Evolutionary conservation across 2,113 vertebrate species (phyloP).

Genomic region (Eublepharis macularius): DNA sequence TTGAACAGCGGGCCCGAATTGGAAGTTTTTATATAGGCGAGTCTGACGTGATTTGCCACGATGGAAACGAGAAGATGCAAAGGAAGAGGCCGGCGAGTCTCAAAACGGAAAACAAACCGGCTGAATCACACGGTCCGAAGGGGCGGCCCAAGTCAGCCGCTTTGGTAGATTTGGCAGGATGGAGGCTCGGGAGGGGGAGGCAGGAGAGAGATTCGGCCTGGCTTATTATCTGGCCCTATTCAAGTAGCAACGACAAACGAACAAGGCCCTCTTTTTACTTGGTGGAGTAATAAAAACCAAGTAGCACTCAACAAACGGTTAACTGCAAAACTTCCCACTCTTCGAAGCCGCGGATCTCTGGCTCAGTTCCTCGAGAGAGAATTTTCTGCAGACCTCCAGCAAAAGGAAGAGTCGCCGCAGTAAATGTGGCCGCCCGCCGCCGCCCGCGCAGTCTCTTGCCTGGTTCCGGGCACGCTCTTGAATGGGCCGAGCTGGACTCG

Average conservation of each 20-base stretch:
- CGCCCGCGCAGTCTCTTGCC: background rate
- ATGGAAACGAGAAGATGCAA: constrained; percentile 34
- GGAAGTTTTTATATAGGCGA: constrained; percentile 49
- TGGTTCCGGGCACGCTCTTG: background rate
- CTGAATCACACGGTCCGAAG: constrained; percentile 32
- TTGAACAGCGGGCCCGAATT: constrained; percentile 45
- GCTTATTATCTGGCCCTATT: constrained; percentile 24
- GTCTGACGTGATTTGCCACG: constrained; percentile 33
- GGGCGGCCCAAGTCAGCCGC: constrained; percentile 40
- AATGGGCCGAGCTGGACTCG: background rate
- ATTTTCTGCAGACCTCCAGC: background rate
- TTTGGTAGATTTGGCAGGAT: constrained; percentile 36
- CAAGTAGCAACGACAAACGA: background rate
- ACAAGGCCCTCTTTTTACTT: background rate
- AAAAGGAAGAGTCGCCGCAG: background rate
- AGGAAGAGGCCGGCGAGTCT: constrained; percentile 40
- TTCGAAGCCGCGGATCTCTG: background rate
- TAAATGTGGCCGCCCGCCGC: background rate
- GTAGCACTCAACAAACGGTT: constrained; percentile 35
- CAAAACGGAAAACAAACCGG: background rate
- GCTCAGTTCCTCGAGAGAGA: background rate
- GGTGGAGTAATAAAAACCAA: background rate
- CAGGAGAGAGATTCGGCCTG: too few relatives aligned
- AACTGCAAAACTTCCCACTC: background rate
- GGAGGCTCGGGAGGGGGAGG: background rate